Percentiles rank a stretch among this genome's conserved stretches.
phyloP scores from a whole-genome alignment of 2,113 vertebrate genomes.

The Gymnorhina tibicen region DNA sequence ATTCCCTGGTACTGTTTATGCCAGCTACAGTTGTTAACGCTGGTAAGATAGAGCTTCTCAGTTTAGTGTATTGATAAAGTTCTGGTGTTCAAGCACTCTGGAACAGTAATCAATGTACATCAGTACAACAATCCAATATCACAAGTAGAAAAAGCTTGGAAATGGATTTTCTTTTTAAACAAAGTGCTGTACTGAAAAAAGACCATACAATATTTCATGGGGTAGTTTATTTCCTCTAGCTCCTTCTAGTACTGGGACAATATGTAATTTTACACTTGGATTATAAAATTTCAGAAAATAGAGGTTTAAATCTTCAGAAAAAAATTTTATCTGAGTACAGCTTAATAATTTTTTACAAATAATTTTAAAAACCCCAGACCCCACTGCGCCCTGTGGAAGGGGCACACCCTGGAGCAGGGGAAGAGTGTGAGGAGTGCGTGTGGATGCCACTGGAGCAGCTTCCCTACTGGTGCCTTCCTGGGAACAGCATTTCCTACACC shows the following conservation, averaged over 20 bases:
- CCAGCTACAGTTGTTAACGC: neutral
- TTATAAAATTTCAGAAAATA: neutral
- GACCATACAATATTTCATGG: accelerated
- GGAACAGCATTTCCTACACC: neutral
- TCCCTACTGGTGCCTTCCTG: neutral
- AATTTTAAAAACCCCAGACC: too few relatives aligned
- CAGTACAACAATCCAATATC: neutral
- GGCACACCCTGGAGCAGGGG: neutral
- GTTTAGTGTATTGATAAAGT: neutral
- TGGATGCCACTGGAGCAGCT: neutral
- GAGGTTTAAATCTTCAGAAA: neutral
- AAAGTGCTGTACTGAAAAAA: neutral
- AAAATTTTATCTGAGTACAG: neutral
- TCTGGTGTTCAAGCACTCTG: neutral
- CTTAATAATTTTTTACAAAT: neutral
- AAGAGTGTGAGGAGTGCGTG: neutral
- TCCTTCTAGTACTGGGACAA: neutral
- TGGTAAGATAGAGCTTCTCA: neutral
- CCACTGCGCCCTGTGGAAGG: neutral
- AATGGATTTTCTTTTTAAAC: neutral
- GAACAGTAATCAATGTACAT: neutral
- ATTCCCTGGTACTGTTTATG: neutral
- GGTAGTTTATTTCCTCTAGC: neutral
- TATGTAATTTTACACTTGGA: neutral
- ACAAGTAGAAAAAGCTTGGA: neutral